phyloP scores from a whole-genome alignment of 2,113 vertebrate genomes.

The Campylomormyrus numenius region DNA sequence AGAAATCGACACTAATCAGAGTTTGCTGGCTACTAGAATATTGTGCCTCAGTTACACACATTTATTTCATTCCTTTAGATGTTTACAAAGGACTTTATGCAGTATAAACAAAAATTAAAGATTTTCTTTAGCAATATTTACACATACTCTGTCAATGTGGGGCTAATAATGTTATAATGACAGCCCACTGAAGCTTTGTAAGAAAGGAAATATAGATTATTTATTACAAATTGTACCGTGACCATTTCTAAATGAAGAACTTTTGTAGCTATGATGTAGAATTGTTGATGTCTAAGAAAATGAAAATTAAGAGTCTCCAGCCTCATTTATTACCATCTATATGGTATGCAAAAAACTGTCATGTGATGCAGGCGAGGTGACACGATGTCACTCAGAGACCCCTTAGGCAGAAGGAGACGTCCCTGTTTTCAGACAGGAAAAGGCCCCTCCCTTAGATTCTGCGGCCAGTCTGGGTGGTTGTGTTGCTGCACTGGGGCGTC shows the following conservation, averaged over 20 bases:
- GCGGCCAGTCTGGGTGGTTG: not conserved
- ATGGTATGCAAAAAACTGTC: not conserved
- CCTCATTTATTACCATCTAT: not conserved
- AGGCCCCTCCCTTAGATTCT: not conserved
- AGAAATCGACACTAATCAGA: constrained; percentile 23
- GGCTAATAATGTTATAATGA: not conserved
- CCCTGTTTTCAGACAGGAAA: not conserved
- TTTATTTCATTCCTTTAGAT: not conserved
- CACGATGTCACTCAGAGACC: not conserved
- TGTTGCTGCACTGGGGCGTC: not conserved
- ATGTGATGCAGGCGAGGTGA: not conserved
- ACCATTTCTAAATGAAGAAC: not conserved
- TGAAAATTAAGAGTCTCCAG: not conserved
- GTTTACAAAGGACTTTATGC: not conserved
- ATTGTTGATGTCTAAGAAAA: not conserved
- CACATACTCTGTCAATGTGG: not conserved
- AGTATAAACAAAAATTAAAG: not conserved
- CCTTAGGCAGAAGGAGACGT: not conserved
- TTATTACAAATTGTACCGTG: not conserved
- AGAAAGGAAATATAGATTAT: not conserved
- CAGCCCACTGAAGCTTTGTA: not conserved
- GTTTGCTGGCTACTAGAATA: not conserved
- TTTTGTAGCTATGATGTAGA: not conserved
- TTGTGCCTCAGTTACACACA: not conserved
- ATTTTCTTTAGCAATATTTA: not conserved